Conservation (phyloP, 1,140 invertebrate species). For the Drosophila chauvacae region DNA sequence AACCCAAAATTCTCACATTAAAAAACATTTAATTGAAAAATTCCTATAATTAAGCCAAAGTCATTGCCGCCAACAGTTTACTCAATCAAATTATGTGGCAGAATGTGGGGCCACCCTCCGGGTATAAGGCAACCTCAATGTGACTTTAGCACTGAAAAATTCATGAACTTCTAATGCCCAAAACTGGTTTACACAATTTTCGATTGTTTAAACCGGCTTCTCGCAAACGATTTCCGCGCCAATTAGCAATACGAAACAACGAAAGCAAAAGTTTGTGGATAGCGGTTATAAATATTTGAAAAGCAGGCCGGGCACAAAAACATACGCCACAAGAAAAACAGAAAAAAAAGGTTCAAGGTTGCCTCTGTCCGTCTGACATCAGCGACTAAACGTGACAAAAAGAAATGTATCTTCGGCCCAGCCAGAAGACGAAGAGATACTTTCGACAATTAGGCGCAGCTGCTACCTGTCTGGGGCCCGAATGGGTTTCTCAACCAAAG, state of each 20-base stretch:
- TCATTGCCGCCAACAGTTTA: conserved; percentile 2
- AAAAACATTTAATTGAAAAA: conserved; percentile 25
- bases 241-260: conserved; percentile 67
- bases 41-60: conserved; percentile 24
- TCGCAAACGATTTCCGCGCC: conserved; percentile 65
- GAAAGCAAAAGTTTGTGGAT: conserved; percentile 78
- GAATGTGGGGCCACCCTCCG: background rate
- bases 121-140: conserved; percentile 21
- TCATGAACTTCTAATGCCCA: conserved; percentile 56
- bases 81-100: conserved; percentile 2
- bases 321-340: conserved; percentile 42
- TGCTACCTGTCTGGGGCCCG: conserved; percentile 64
- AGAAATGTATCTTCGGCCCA: conserved; percentile 78
- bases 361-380: conserved; percentile 66
- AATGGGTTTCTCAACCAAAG: conserved; percentile 10
- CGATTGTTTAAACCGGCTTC: conserved; percentile 59
- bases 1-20: background rate
- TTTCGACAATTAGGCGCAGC: conserved; percentile 74
- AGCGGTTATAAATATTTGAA: conserved; percentile 67
- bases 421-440: conserved; percentile 50
- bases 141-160: conserved; percentile 56
- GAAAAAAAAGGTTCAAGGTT: conserved; percentile 76
- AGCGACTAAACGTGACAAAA: conserved; percentile 76
- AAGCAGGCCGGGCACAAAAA: conserved; percentile 19
- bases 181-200: conserved; percentile 55